These are phyloP conservation scores for Gymnoscelis rufifasciata DNA, from an alignment of 2,888 invertebrate genomes.

Conservation along the genomic window DNA sequence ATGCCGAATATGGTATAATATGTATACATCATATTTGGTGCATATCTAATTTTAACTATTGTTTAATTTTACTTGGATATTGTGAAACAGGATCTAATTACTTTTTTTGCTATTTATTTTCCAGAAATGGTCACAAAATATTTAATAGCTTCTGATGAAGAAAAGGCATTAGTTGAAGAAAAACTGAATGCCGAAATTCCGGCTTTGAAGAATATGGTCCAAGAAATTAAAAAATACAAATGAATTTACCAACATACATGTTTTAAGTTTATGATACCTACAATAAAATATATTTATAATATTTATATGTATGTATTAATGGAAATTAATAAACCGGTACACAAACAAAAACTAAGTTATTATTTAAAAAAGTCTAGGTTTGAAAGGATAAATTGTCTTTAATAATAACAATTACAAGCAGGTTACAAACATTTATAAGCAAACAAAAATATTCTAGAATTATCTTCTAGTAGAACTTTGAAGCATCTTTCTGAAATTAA, in stretches of 20 bases:
- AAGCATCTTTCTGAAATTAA: no score
- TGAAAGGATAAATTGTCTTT: constrained; percentile 6
- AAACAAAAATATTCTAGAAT: neutral
- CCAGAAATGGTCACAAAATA: constrained; percentile 65
- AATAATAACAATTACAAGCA: constrained; percentile 13
- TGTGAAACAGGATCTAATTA: no score
- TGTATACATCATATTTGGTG: neutral
- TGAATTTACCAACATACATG: no score
- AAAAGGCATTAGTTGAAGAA: constrained; percentile 48
- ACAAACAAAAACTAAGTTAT: neutral
- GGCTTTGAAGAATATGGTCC: constrained; percentile 54
- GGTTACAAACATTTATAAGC: constrained; percentile 1
- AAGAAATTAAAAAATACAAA: constrained; percentile 65
- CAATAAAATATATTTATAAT: no score
- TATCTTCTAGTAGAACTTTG: no score
- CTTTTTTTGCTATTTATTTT: no score
- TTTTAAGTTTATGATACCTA: no score
- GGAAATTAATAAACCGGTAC: neutral
- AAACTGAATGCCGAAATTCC: constrained; percentile 56
- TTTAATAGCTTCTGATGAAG: constrained; percentile 56
- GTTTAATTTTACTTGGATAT: no score
- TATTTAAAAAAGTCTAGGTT: constrained; percentile 1
- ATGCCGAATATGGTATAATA: no score
- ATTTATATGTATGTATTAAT: no score
- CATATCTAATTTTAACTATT: neutral